Evolutionary conservation across 2,888 invertebrate species (phyloP).

Genomic region (Alloscopus bannaensis): DNA sequence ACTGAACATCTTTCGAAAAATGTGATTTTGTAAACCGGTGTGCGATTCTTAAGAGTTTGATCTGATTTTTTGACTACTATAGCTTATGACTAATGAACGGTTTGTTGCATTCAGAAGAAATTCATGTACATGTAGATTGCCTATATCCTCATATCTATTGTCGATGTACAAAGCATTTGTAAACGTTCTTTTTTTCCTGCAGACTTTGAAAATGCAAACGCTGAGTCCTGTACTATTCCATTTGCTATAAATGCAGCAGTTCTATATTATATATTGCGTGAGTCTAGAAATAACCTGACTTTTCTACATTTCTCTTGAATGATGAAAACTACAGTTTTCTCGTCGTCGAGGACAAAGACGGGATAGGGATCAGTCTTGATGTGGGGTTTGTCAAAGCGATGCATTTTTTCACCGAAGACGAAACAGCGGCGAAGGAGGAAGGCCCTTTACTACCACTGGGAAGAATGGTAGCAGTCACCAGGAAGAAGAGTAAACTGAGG

Average conservation of each 20-base stretch:
- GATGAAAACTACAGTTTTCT: constrained; percentile 52
- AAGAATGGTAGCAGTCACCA: constrained; percentile 70
- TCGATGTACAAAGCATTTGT: too few relatives aligned
- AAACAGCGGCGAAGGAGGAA: constrained; percentile 61
- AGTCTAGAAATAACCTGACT: background rate
- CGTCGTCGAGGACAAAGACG: constrained; percentile 59
- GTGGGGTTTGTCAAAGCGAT: constrained; percentile 57
- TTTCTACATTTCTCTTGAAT: background rate
- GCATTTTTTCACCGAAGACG: constrained; percentile 63
- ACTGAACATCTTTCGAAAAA: too few relatives aligned
- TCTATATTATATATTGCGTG: too few relatives aligned
- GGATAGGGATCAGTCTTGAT: constrained; percentile 65
- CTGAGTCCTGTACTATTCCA: too few relatives aligned
- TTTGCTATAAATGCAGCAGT: too few relatives aligned
- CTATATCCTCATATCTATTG: too few relatives aligned
- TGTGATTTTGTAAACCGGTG: too few relatives aligned
- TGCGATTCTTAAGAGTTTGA: too few relatives aligned
- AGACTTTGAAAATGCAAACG: background rate
- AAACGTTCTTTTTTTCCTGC: background rate
- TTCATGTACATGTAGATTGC: too few relatives aligned
- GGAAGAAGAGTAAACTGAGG: constrained; percentile 69
- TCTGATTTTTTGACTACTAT: too few relatives aligned
- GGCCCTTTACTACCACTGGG: constrained; percentile 66
- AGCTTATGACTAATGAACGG: too few relatives aligned
- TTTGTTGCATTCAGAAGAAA: too few relatives aligned